Evolutionary conservation across 2,888 invertebrate genomes (phyloP).

Genomic region (Gonocerus acuteangulatus): DNA sequence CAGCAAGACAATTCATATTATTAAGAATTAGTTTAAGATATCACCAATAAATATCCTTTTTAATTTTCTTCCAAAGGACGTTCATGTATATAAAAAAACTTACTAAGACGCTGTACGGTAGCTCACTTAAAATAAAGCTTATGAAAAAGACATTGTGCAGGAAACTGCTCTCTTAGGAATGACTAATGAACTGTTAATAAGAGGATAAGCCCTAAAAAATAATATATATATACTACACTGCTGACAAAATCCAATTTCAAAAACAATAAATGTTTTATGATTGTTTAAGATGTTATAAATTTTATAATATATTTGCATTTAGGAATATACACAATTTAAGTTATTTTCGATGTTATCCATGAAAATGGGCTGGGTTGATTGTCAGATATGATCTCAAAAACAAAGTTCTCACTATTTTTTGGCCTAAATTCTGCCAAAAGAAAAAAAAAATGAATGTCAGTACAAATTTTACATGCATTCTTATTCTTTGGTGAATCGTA

Average conservation of each 20-base stretch:
- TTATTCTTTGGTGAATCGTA: background rate
- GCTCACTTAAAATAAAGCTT: slow-evolving; percentile 2
- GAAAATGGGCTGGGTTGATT: slow-evolving; percentile 22
- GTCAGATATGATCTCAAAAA: slow-evolving; percentile 19
- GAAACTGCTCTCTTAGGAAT: slow-evolving; percentile 21
- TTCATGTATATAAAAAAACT: slow-evolving; percentile 7
- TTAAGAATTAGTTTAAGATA: slow-evolving; percentile 12
- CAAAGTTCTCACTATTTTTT: slow-evolving; percentile 8
- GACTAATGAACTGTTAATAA: background rate
- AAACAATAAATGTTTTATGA: background rate
- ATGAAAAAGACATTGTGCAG: slow-evolving; percentile 14
- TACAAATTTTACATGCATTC: background rate
- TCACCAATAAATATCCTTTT: background rate
- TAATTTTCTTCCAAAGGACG: slow-evolving; percentile 7
- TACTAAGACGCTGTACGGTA: background rate
- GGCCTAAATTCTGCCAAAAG: slow-evolving; percentile 26
- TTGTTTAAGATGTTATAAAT: background rate
- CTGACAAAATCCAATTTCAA: background rate
- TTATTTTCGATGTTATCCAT: background rate
- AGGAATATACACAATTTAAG: background rate
- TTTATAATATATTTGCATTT: background rate
- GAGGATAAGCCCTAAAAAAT: slow-evolving; percentile 13
- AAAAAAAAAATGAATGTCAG: slow-evolving; percentile 6
- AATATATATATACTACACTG: slow-evolving; percentile 8
- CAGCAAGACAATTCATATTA: slow-evolving; percentile 16